A percentile compares a stretch with the other conserved stretches of the same genome.
phyloP scores from a whole-genome alignment of 2,113 vertebrate species.

The Pogonocichla stellata region DNA sequence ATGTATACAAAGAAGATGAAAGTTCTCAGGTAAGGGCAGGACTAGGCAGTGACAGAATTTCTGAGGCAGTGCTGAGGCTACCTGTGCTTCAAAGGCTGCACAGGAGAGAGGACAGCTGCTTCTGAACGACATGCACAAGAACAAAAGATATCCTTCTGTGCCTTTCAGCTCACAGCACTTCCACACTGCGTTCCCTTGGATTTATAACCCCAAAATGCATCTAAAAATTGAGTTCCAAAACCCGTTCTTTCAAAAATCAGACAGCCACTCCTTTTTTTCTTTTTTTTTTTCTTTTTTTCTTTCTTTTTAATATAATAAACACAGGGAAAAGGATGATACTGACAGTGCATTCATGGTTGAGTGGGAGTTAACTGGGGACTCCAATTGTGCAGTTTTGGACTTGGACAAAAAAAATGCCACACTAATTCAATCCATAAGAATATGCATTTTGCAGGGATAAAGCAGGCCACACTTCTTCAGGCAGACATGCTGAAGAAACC shows the following conservation, averaged over 20 bases:
- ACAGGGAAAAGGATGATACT: background rate
- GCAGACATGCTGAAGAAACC: background rate
- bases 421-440: background rate
- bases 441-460: background rate
- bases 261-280: background rate
- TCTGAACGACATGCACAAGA: background rate
- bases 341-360: background rate
- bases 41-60: background rate
- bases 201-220: background rate
- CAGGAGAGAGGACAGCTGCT: background rate
- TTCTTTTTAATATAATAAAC: background rate
- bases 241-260: background rate
- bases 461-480: background rate
- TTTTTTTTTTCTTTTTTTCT: background rate
- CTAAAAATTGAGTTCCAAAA: background rate
- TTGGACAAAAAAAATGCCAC: background rate
- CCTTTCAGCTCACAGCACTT: background rate
- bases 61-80: background rate
- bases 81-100: background rate
- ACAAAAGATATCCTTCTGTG: background rate
- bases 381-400: background rate
- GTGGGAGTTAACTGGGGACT: background rate
- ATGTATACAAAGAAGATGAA: background rate
- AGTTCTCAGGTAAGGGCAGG: background rate
- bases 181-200: fast-evolving